Percentiles rank a stretch among this genome's conserved stretches.
These are phyloP conservation scores for Natrix natrix DNA, from an alignment of 2,797 vertebrate genomes.

Conservation along the genomic window DNA sequence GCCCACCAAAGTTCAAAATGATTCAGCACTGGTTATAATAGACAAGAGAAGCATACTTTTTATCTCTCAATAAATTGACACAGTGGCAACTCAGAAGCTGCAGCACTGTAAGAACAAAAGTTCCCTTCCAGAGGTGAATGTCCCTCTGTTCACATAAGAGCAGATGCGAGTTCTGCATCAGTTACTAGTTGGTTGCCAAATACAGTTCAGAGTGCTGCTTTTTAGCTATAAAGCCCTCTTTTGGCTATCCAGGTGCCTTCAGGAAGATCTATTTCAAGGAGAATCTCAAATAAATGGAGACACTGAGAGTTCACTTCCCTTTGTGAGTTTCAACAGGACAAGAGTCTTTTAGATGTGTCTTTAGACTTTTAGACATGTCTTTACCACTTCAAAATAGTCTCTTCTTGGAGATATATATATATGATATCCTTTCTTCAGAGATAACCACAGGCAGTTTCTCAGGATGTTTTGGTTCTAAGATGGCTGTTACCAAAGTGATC, in stretches of 20 bases:
- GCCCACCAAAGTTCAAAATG: neutral
- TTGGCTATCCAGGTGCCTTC: neutral
- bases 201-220: neutral
- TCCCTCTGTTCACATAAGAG: neutral
- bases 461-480: neutral
- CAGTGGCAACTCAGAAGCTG: neutral
- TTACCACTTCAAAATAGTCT: neutral
- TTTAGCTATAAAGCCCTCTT: neutral
- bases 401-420: neutral
- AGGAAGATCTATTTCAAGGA: neutral
- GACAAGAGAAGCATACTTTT: neutral
- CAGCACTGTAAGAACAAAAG: neutral
- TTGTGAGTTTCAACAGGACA: neutral
- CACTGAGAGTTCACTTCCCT: neutral
- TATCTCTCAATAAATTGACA: neutral
- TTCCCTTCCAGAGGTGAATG: neutral
- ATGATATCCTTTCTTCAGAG: neutral
- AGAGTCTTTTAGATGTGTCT: neutral
- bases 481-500: neutral
- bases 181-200: neutral
- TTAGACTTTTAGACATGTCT: neutral
- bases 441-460: neutral
- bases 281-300: neutral
- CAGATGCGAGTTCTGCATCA: neutral
- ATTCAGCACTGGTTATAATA: neutral